Evolutionary conservation across 2,888 invertebrate species (phyloP).

Genomic region (Rhamphomyia laevipes): DNA sequence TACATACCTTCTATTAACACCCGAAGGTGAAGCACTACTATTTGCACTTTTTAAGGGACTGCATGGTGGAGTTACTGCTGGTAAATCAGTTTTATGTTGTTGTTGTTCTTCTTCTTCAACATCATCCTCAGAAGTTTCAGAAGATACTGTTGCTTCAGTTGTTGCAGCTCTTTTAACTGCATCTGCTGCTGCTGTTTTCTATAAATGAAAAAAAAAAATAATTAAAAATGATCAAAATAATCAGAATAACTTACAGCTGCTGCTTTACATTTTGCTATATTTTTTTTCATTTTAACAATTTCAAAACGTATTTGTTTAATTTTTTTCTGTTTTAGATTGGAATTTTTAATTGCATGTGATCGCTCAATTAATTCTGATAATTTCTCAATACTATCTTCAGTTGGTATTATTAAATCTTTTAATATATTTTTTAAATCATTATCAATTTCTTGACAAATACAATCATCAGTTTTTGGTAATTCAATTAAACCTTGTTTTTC

Average conservation of each 20-base stretch:
- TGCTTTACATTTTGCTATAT: slow-evolving; percentile 28
- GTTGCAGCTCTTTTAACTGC: too few relatives aligned
- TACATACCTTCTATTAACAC: slow-evolving; percentile 35
- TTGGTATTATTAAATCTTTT: slow-evolving; percentile 19
- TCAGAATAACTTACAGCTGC: slow-evolving; percentile 23
- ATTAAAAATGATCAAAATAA: background rate
- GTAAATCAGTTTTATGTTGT: slow-evolving; percentile 22
- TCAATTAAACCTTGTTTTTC: slow-evolving; percentile 34
- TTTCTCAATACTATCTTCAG: slow-evolving; percentile 32
- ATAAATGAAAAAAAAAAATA: background rate
- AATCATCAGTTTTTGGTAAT: slow-evolving; percentile 37
- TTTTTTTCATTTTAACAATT: slow-evolving; percentile 43
- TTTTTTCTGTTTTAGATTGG: slow-evolving; percentile 44
- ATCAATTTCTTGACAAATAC: slow-evolving; percentile 44
- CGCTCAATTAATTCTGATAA: slow-evolving; percentile 50
- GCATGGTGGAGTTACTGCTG: slow-evolving; percentile 32
- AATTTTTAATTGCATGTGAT: slow-evolving; percentile 48
- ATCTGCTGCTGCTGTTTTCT: background rate
- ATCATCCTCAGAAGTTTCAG: slow-evolving; percentile 16
- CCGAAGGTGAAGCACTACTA: slow-evolving; percentile 36
- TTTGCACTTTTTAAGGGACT: slow-evolving; percentile 35
- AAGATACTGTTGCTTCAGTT: background rate
- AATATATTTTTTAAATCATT: slow-evolving; percentile 40
- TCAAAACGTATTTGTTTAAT: slow-evolving; percentile 46
- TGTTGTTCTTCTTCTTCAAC: slow-evolving; percentile 23